A percentile compares a stretch with the other conserved stretches of the same genome.
Conservation (phyloP, 2,113 vertebrate species). For the Lophura nycthemera region DNA sequence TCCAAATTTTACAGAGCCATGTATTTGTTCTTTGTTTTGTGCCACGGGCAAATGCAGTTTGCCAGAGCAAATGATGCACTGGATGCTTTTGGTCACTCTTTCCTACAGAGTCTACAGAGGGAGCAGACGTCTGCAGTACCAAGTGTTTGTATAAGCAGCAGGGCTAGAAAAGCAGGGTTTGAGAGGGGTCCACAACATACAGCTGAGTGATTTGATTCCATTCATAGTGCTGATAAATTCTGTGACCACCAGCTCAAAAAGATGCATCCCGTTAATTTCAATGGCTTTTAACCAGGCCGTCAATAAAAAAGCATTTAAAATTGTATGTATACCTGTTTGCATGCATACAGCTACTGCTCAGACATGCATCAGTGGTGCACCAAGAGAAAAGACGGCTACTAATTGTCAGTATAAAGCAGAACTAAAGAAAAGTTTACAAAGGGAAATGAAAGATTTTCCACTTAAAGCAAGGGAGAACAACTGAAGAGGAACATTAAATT, state of each 20-base stretch:
- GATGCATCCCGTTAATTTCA: not conserved
- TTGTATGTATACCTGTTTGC: not conserved
- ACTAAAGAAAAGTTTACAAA: conserved; percentile 37
- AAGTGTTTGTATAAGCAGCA: not conserved
- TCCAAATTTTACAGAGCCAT: not conserved
- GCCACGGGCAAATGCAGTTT: not conserved
- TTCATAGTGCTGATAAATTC: not conserved
- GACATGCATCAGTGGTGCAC: not conserved
- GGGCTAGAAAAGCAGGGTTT: not conserved
- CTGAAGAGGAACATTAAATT: conserved; percentile 47
- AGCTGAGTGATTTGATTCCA: not conserved
- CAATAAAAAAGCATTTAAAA: not conserved
- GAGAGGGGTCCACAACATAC: not conserved
- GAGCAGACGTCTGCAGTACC: not conserved
- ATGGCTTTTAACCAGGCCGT: not conserved
- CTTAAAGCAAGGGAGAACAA: not conserved
- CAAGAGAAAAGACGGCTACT: not conserved
- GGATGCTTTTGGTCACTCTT: not conserved
- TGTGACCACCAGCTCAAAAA: not conserved
- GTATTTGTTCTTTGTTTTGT: not conserved
- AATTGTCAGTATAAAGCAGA: not conserved
- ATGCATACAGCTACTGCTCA: not conserved
- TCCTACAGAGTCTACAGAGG: not conserved
- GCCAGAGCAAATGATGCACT: not conserved
- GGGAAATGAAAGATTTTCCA: conserved; percentile 35